A percentile compares a stretch with the other conserved stretches of the same genome.
Conservation (phyloP, 1,140 invertebrate species). For the Gonatopus flavifemur region DNA sequence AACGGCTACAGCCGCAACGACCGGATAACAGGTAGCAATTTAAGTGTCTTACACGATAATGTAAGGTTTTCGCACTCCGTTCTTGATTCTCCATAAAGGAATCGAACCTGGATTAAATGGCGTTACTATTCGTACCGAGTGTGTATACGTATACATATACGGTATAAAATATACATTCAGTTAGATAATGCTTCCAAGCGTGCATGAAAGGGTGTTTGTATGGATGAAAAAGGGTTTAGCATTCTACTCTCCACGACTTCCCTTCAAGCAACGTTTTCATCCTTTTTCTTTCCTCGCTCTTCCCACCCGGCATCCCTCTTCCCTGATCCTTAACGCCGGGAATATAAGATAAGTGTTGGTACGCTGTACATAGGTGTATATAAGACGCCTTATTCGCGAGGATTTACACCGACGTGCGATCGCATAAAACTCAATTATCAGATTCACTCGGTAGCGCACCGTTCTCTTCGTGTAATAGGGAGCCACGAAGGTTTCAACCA, state of each 20-base stretch:
- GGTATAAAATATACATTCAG: too few relatives aligned
- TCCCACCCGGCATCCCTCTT: neutral
- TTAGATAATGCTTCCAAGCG: neutral
- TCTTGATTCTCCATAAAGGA: too few relatives aligned
- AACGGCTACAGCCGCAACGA: constrained; percentile 8
- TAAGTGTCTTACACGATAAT: constrained; percentile 14
- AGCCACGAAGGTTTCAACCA: too few relatives aligned
- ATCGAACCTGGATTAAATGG: too few relatives aligned
- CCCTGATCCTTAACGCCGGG: constrained; percentile 11
- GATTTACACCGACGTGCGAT: constrained; percentile 43
- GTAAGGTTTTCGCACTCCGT: constrained; percentile 3
- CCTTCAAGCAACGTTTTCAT: neutral
- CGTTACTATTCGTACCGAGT: too few relatives aligned
- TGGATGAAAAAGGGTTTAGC: neutral
- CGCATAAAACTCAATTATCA: constrained; percentile 47
- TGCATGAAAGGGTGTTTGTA: neutral
- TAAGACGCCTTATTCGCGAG: constrained; percentile 27
- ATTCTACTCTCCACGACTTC: constrained; percentile 1
- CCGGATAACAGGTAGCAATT: constrained; percentile 19
- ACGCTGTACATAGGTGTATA: constrained; percentile 10
- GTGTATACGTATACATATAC: too few relatives aligned
- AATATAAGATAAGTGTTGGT: constrained; percentile 35
- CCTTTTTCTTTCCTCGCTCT: neutral
- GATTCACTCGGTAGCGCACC: constrained; percentile 24
- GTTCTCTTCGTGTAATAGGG: neutral